These are phyloP conservation scores for Dallia pectoralis DNA, from an alignment of 2,797 vertebrate species.

Conservation along the genomic window DNA sequence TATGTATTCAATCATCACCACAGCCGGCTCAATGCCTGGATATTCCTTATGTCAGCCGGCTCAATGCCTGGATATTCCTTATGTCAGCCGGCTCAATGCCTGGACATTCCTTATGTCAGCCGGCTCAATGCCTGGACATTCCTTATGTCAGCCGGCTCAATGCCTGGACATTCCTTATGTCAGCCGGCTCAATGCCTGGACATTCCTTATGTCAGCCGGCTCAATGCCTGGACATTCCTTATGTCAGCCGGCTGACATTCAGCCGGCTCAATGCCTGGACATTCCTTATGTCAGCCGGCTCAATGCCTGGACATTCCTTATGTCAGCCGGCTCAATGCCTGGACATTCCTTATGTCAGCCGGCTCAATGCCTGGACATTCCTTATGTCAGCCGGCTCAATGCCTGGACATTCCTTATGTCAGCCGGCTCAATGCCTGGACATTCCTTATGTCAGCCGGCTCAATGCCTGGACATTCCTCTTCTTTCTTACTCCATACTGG, in stretches of 20 bases:
- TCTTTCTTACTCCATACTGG: conserved; percentile 45
- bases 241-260: too few species aligned
- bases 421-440: conserved; percentile 41
- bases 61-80: conserved; percentile 42
- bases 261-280: conserved; percentile 41
- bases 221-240: conserved; percentile 43
- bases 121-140: conserved; percentile 41
- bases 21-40: conserved; percentile 39
- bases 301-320: conserved; percentile 40
- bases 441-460: conserved; percentile 37
- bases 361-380: conserved; percentile 41
- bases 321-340: conserved; percentile 40
- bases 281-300: conserved; percentile 37
- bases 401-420: conserved; percentile 36
- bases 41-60: conserved; percentile 34
- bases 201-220: conserved; percentile 34
- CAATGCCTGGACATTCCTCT: conserved; percentile 40
- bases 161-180: conserved; percentile 40
- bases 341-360: conserved; percentile 32
- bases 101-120: conserved; percentile 34
- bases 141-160: conserved; percentile 38
- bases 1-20: conserved; percentile 38
- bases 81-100: conserved; percentile 40
- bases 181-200: conserved; percentile 39
- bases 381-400: conserved; percentile 40